Conservation (phyloP, 1,140 invertebrate species). For the Acromyrmex echinatior region DNA sequence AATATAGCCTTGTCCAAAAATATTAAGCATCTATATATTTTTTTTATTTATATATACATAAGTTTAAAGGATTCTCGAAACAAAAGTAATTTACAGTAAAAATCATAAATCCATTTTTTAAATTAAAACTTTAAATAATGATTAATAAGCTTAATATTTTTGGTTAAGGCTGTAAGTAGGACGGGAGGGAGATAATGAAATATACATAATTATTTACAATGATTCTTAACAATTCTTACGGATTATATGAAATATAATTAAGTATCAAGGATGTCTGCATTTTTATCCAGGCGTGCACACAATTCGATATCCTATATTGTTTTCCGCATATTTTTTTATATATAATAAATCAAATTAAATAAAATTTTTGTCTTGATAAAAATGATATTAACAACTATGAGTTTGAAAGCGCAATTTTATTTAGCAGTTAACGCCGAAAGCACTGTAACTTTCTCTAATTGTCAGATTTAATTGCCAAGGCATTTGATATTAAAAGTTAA, state of each 20-base stretch:
- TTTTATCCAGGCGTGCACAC: background rate
- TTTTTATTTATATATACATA: too few species aligned
- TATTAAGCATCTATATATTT: too few species aligned
- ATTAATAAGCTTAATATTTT: too few species aligned
- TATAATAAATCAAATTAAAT: background rate
- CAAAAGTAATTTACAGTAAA: too few species aligned
- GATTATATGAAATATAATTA: background rate
- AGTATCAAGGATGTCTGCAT: background rate
- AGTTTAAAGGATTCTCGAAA: too few species aligned
- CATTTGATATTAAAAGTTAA: slow-evolving; percentile 47
- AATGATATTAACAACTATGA: background rate
- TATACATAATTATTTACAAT: slow-evolving; percentile 68
- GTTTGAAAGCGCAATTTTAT: background rate
- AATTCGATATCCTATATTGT: background rate
- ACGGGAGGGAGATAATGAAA: slow-evolving; percentile 65
- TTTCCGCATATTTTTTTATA: background rate
- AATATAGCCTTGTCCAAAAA: background rate
- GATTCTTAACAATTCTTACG: slow-evolving; percentile 25
- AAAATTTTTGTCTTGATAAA: background rate
- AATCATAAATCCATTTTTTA: too few species aligned
- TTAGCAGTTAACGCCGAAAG: slow-evolving; percentile 1
- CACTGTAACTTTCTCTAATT: background rate
- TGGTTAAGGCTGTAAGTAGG: slow-evolving; percentile 32
- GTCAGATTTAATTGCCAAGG: background rate
- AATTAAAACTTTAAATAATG: too few species aligned